Conservation (phyloP, 2,113 vertebrate genomes). For the Alexandromys fortis region DNA sequence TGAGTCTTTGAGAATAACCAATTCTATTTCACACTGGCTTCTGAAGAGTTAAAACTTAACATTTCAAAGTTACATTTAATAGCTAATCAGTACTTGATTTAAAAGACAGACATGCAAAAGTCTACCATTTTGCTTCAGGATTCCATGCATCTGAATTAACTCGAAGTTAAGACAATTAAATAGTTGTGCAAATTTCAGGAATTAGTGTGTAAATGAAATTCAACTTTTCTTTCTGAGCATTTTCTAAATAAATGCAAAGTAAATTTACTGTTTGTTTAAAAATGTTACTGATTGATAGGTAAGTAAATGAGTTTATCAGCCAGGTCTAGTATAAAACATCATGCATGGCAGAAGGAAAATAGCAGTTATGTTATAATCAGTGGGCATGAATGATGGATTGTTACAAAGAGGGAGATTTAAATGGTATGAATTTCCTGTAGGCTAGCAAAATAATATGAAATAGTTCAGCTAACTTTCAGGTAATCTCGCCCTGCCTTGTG, state of each 20-base stretch:
- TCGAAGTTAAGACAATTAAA: conserved; percentile 78
- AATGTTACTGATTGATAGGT: conserved; percentile 66
- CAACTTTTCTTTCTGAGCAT: conserved; percentile 75
- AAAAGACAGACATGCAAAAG: conserved; percentile 82
- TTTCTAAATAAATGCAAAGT: conserved; percentile 81
- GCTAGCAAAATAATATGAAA: conserved; percentile 71
- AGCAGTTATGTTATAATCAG: conserved; percentile 78
- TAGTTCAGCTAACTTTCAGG: conserved; percentile 73
- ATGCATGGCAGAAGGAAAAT: conserved; percentile 86
- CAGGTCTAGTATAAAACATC: conserved; percentile 76
- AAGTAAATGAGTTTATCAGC: conserved; percentile 64
- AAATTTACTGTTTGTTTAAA: conserved; percentile 70
- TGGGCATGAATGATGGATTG: conserved; percentile 74
- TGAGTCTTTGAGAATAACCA: conserved; percentile 90
- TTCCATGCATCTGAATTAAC: conserved; percentile 84
- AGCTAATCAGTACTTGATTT: conserved; percentile 86
- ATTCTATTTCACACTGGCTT: conserved; percentile 87
- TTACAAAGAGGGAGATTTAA: conserved; percentile 77
- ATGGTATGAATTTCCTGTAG: conserved; percentile 72
- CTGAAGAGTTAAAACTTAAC: conserved; percentile 90
- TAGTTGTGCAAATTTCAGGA: conserved; percentile 60
- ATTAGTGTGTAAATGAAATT: conserved; percentile 75
- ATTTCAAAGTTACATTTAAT: conserved; percentile 84
- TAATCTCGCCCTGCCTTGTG: conserved; percentile 75
- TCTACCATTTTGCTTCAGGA: conserved; percentile 87